Base-by-base conservation (phyloP, 1,140 invertebrate species). In the Zaprionus capensis region DNA sequence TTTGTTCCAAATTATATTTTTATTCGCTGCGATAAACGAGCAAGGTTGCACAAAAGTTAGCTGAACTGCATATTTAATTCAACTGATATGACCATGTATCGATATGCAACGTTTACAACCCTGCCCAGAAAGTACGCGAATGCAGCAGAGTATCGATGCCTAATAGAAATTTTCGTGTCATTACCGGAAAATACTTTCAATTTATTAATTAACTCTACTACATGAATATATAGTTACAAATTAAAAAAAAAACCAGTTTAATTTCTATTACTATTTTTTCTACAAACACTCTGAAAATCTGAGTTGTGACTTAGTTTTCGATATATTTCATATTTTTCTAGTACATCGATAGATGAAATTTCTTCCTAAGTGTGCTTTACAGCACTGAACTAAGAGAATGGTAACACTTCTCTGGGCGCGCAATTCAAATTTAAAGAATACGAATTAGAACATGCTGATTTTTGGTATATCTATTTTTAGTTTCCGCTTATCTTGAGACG, bases 21-120 rank as follows among this genome's bases (percentile, higher is more conserved):
- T 76, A 71, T 76, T 76, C 68, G 73, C 73, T 76, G 73, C 73
- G 72, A 71, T 68, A 75, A 75, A 75, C 72, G 73, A 76, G 57
- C 71, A 73, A 73, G 71, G 71, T 73, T 73, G 71, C 73, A 76
- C 73, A 71, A 71, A 70, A 65, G 20, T 76, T 75, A 76, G 73
- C 58, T 76, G 73, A 76, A 76, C 73, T 76, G 73, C 68, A 76
- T 74, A 75, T 75, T 72, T 67, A 59, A 67, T 72, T 72, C 72
- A 71, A 63, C 67, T 71, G 49, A 51, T 53, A 57, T 57, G 66
- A 15, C n/a, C 36, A 22, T 28, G 22, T 53, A 72, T 59, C 64
- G 71, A 74, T 74, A 70, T 36, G 4, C 26, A 24, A 22, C 22
- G 24, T 5, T 49, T 20, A 36, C 67, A 70, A 53, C 67, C 58